A percentile compares a stretch with the other conserved stretches of the same genome.
Evolutionary conservation across 2,113 vertebrate genomes (phyloP).

Genomic region (Genyomyrus donnyi): DNA sequence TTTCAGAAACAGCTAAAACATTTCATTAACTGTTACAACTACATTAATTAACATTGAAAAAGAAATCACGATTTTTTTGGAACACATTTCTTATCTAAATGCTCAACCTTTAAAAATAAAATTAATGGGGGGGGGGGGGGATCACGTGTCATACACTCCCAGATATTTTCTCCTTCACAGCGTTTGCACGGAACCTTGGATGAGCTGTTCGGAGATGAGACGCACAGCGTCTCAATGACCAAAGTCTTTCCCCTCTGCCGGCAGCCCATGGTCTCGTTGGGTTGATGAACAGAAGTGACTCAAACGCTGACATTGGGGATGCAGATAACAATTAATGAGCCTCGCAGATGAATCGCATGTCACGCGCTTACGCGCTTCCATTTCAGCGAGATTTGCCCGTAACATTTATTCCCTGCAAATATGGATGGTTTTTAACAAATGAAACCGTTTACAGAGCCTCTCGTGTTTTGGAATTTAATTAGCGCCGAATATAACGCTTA

Average conservation of each 20-base stretch:
- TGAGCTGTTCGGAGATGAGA: background rate
- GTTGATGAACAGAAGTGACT: background rate
- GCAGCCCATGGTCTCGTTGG: background rate
- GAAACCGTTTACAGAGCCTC: background rate
- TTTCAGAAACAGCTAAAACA: background rate
- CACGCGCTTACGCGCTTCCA: background rate
- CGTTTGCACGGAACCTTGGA: background rate
- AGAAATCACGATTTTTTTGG: background rate
- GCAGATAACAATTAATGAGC: slow-evolving; percentile 4
- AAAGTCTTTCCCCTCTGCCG: background rate
- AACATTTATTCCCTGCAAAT: background rate
- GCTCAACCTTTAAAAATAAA: background rate
- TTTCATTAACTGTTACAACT: background rate
- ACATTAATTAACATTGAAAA: background rate
- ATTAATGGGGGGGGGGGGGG: background rate
- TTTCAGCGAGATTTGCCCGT: background rate
- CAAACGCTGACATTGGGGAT: background rate
- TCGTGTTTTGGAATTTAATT: background rate
- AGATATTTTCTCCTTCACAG: background rate
- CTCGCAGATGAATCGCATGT: background rate
- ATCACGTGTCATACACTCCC: background rate
- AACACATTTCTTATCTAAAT: background rate
- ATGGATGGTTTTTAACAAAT: background rate
- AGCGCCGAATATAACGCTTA: background rate
- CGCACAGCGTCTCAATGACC: background rate